phyloP scores from a whole-genome alignment of 2,888 invertebrate genomes.

The Lithophane ornitopus region DNA sequence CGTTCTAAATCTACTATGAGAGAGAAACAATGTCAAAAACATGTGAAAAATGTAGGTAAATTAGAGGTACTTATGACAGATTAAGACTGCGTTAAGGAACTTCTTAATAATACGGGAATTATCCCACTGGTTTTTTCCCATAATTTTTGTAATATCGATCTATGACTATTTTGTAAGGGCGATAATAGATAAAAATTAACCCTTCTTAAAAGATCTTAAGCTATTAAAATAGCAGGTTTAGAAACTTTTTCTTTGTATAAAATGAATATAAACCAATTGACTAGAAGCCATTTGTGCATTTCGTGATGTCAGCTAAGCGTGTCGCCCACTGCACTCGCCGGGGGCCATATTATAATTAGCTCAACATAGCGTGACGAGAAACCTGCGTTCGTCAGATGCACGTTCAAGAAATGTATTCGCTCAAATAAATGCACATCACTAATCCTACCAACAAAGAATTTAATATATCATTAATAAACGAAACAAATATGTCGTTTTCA shows the following conservation, averaged over 20 bases:
- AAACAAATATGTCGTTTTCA: conserved; percentile 67
- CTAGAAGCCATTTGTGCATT: conserved; percentile 20
- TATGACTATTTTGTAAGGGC: background rate
- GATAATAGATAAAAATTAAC: background rate
- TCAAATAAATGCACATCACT: background rate
- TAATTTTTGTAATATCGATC: background rate
- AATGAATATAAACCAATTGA: background rate
- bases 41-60: background rate
- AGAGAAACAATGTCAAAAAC: background rate
- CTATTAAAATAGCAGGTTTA: background rate
- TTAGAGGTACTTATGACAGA: background rate
- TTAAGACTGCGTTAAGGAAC: background rate
- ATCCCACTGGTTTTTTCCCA: background rate
- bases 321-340: conserved; percentile 22
- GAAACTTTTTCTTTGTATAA: background rate
- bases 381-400: background rate
- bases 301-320: conserved; percentile 32
- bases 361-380: conserved; percentile 39
- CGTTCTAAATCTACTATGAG: background rate
- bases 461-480: background rate
- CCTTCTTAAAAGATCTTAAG: background rate
- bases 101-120: background rate
- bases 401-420: background rate
- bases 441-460: background rate
- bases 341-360: conserved; percentile 11